phyloP scores from a whole-genome alignment of 2,113 vertebrate genomes.

The Pterocles orientalis region DNA sequence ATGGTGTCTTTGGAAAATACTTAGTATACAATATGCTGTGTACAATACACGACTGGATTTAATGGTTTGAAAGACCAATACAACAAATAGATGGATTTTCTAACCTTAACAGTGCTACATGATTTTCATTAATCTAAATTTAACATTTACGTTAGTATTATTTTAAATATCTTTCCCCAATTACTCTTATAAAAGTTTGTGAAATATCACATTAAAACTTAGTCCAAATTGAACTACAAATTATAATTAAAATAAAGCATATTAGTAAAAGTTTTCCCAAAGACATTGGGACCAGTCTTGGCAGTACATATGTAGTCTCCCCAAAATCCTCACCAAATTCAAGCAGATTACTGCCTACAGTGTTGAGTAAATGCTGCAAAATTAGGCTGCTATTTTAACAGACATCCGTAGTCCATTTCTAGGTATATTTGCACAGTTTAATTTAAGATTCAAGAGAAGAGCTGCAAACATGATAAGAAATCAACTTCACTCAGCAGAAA shows the following conservation, averaged over 20 bases:
- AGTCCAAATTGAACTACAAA: background rate
- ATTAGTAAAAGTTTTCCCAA: background rate
- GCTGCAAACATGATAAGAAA: background rate
- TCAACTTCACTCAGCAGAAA: background rate
- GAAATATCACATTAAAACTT: background rate
- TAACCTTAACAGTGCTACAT: background rate
- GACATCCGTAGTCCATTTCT: background rate
- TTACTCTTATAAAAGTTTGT: background rate
- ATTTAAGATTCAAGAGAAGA: background rate
- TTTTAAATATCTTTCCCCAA: background rate
- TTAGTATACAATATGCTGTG: background rate
- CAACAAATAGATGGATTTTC: background rate
- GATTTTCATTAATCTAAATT: background rate
- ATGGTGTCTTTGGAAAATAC: background rate
- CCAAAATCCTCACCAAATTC: background rate
- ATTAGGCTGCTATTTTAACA: slow-evolving; percentile 8
- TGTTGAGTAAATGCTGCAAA: background rate
- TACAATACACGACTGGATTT: background rate
- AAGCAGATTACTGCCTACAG: background rate
- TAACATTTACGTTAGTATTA: background rate
- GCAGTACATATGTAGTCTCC: background rate
- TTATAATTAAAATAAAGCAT: background rate
- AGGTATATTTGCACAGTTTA: background rate
- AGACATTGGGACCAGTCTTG: background rate
- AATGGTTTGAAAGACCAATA: background rate